Evolutionary conservation across 2,113 vertebrate species (phyloP), one percentile per base, ranked within the genome.

Genomic region (Apaloderma vittatum): DNA sequence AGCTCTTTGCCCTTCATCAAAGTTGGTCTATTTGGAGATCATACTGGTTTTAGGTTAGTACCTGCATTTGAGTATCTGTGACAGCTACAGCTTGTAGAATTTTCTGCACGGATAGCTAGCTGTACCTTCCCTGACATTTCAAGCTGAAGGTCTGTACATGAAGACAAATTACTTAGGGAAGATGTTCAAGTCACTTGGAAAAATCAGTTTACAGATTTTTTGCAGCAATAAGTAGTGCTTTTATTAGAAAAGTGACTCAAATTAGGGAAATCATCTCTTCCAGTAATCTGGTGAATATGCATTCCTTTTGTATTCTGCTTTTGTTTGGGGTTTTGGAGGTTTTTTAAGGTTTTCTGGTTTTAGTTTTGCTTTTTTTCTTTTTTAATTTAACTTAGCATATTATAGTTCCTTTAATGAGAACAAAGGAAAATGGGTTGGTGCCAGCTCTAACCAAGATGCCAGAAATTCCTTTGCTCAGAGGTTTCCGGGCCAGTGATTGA

Each of bases 401-500:
- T 95, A 86, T 91, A 76, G 86, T 94, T 96, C 79, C 76, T 95
- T 95, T 95, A 96, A 94, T 93, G 68, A 94, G 89, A 96, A 96
- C 94, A 95, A 97, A 95, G 48, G 72, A 94, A 89, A 95, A 94
- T 89, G 91, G 76, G 83, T 91, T 95, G 55, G 65, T 97, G 94
- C 95, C 96, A 96, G 83, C 83, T 92, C 72, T 63, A 77, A 20
- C 79, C 79, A 92, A 94, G 91, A 97, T 95, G 94, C 91, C 96
- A 96, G 94, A 96, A 97, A 97, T 97, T 95, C 95, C 89, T 97
- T 87, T 93, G 80, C 83, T 94, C 29, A 45, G 89, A 97, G 80
- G 59, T 95, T 96, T 97, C 95, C 32, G 16, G 94, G 72, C 91
- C 68, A 86, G 79, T 71, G 79, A 48, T 79, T 91, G 76, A 96